Conservation (phyloP, 2,888 invertebrate genomes). For the Gymnosoma rotundatum region DNA sequence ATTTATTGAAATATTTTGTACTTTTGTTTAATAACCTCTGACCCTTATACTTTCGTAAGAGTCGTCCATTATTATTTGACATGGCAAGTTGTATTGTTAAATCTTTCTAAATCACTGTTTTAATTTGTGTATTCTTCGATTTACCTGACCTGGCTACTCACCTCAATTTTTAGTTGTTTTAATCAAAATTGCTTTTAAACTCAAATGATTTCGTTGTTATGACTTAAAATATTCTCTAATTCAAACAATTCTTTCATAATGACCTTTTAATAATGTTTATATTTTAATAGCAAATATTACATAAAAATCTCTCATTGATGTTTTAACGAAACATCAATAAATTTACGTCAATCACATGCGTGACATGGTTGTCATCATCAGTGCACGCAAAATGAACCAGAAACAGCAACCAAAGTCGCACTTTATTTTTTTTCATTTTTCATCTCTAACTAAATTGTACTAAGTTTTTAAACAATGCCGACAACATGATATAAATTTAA, state of each 20-base stretch:
- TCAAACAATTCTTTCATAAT: not conserved
- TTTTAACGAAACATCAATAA: conserved; percentile 64
- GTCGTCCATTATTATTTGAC: too few species aligned
- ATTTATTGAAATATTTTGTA: too few species aligned
- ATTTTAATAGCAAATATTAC: conserved; percentile 17
- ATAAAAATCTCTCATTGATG: conserved; percentile 11
- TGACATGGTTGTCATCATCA: conserved; percentile 71
- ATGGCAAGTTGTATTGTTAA: too few species aligned
- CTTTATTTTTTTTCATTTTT: not conserved
- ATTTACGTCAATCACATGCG: conserved; percentile 72
- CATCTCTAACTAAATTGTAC: conserved; percentile 26
- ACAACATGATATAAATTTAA: conserved; percentile 39
- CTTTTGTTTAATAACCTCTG: too few species aligned
- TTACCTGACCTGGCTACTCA: too few species aligned
- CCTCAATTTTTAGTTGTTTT: too few species aligned
- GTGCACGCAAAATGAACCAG: conserved; percentile 68
- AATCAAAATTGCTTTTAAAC: not conserved
- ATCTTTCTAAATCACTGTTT: too few species aligned
- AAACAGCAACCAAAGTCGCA: conserved; percentile 57
- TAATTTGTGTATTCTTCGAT: too few species aligned
- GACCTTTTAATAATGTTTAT: conserved; percentile 12
- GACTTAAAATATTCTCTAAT: not conserved
- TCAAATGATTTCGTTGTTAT: not conserved
- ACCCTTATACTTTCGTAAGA: too few species aligned
- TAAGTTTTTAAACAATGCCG: conserved; percentile 55